A percentile compares a stretch with the other conserved stretches of the same genome.
These are phyloP conservation scores for Eufriesea mexicana DNA, from an alignment of 1,140 invertebrate species.

Conservation along the genomic window DNA sequence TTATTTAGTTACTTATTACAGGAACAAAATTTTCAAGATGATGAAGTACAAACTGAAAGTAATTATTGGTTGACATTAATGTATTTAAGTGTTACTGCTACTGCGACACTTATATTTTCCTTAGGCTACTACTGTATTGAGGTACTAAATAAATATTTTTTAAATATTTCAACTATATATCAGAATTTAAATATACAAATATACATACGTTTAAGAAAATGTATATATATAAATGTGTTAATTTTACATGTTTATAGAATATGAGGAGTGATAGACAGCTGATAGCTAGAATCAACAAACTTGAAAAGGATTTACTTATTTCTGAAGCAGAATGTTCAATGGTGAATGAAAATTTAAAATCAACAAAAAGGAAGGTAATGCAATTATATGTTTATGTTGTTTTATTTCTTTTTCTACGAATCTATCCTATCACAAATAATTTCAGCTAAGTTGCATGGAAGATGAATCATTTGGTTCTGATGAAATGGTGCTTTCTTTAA, in stretches of 20 bases:
- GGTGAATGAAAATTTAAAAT: slow-evolving; percentile 85
- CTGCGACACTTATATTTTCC: slow-evolving; percentile 87
- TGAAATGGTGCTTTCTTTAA: slow-evolving; percentile 84
- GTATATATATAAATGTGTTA: slow-evolving; percentile 31
- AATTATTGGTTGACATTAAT: slow-evolving; percentile 77
- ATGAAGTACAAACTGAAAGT: slow-evolving; percentile 62
- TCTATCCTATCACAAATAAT: slow-evolving; percentile 46
- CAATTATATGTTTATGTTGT: slow-evolving; percentile 22
- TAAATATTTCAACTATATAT: background rate
- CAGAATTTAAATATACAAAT: background rate
- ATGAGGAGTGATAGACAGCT: slow-evolving; percentile 85
- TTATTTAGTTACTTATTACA: slow-evolving; percentile 42
- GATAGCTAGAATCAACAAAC: slow-evolving; percentile 84
- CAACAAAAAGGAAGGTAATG: slow-evolving; percentile 85
- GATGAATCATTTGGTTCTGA: slow-evolving; percentile 88
- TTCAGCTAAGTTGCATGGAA: slow-evolving; percentile 83
- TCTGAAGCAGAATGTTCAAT: slow-evolving; percentile 86
- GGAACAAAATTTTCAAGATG: slow-evolving; percentile 55
- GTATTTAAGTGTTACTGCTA: slow-evolving; percentile 84
- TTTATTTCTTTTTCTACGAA: slow-evolving; percentile 15
- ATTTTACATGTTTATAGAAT: slow-evolving; percentile 78
- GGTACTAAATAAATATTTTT: slow-evolving; percentile 60
- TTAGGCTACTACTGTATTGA: slow-evolving; percentile 90
- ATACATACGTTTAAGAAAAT: background rate
- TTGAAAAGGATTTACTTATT: slow-evolving; percentile 84